phyloP scores from a whole-genome alignment of 2,888 invertebrate genomes.

The Altica lythri region DNA sequence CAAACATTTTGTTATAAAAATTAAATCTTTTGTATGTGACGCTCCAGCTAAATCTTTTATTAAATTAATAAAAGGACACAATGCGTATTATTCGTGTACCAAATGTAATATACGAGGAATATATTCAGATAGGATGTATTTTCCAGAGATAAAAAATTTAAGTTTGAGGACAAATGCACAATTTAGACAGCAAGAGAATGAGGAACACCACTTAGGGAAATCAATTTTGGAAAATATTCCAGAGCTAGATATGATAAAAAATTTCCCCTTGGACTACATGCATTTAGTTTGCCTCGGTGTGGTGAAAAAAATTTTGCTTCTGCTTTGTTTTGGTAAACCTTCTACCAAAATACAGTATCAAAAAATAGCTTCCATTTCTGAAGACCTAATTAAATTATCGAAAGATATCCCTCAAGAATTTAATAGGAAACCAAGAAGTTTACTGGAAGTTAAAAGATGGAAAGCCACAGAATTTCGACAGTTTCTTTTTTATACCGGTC shows the following conservation, averaged over 20 bases:
- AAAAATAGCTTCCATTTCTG: neutral
- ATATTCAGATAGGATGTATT: neutral
- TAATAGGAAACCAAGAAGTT: neutral
- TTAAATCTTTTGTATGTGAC: neutral
- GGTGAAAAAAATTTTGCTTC: neutral
- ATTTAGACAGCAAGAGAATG: neutral
- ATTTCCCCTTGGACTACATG: neutral
- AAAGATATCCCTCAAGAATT: neutral
- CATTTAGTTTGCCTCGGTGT: neutral
- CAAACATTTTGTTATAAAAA: neutral
- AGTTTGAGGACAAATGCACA: neutral
- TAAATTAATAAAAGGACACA: neutral
- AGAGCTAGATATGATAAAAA: neutral
- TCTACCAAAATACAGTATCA: neutral
- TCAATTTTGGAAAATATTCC: neutral
- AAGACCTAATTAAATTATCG: neutral
- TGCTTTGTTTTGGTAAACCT: neutral
- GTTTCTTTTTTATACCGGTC: conserved; percentile 1
- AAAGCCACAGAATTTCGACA: conserved; percentile 1
- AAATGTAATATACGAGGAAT: neutral
- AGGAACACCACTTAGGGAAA: neutral
- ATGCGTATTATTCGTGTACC: neutral
- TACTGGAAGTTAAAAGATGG: neutral
- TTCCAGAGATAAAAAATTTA: neutral
- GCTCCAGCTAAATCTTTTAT: neutral